Percentiles rank a stretch among this genome's conserved stretches.
Evolutionary conservation across 2,797 vertebrate genomes (phyloP).

Genomic region (Oreochromis grahami): DNA sequence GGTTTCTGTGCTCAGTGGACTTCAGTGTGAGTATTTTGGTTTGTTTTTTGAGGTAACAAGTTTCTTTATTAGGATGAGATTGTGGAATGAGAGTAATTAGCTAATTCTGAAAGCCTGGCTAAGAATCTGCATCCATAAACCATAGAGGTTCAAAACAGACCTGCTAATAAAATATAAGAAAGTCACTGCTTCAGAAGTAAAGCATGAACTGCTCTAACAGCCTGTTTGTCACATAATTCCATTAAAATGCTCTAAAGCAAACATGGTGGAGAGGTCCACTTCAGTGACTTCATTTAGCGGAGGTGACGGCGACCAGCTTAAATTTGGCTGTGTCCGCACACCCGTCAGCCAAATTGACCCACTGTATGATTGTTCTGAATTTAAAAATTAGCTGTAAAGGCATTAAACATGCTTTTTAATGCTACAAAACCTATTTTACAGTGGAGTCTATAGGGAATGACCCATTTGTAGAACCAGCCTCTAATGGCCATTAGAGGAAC

Average conservation of each 20-base stretch:
- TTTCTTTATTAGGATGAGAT: neutral
- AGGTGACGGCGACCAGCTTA: neutral
- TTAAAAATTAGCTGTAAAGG: neutral
- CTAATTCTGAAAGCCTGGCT: neutral
- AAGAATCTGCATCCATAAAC: neutral
- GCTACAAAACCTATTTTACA: fast-evolving
- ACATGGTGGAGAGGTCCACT: neutral
- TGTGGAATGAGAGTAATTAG: neutral
- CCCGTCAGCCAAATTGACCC: neutral
- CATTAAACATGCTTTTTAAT: neutral
- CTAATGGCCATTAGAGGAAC: neutral
- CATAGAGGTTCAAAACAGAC: neutral
- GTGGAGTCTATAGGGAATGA: neutral
- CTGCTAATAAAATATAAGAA: neutral
- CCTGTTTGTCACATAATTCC: neutral
- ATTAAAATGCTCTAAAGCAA: fast-evolving
- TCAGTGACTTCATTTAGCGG: neutral
- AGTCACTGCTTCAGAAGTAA: neutral
- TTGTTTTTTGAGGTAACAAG: fast-evolving
- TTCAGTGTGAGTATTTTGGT: neutral
- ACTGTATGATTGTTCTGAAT: neutral
- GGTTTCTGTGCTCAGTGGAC: neutral
- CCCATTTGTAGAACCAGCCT: neutral
- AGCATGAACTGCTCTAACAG: fast-evolving
- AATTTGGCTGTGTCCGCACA: neutral